A percentile compares a stretch with the other conserved stretches of the same genome.
phyloP scores from a whole-genome alignment of 2,888 invertebrate species.

The Limnephilus rhombicus region DNA sequence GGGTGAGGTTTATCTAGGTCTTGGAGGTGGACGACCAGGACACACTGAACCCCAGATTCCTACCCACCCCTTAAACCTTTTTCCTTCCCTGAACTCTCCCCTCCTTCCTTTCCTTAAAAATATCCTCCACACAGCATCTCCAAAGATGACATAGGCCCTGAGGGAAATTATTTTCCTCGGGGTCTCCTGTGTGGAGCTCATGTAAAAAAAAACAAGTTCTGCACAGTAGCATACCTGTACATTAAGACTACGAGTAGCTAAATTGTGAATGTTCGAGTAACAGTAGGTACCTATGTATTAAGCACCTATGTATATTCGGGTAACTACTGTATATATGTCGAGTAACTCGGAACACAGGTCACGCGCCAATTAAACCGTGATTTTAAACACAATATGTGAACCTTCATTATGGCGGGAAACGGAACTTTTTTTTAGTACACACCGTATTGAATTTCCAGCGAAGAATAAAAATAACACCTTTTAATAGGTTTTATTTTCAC shows the following conservation, averaged over 20 bases:
- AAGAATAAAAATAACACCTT: not conserved
- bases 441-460: not conserved
- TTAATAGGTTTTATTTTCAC: conserved; percentile 18
- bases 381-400: conserved; percentile 34
- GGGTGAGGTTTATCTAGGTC: no score
- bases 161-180: no score
- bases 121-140: no score
- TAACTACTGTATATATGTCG: not conserved
- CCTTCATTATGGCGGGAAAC: conserved; percentile 19
- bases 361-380: conserved; percentile 48
- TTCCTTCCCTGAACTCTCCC: no score
- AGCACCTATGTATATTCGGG: not conserved
- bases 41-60: no score
- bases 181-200: no score
- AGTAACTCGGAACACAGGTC: conserved; percentile 12
- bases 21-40: no score
- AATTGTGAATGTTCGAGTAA: not conserved
- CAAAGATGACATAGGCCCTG: no score
- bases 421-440: not conserved
- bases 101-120: no score
- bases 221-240: not conserved
- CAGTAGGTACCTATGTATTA: not conserved
- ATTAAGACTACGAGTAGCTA: not conserved
- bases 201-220: no score
- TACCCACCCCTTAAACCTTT: no score